Evolutionary conservation across 2,888 invertebrate genomes (phyloP), one percentile per base, ranked within the genome.

Genomic region (Phania funesta): DNA sequence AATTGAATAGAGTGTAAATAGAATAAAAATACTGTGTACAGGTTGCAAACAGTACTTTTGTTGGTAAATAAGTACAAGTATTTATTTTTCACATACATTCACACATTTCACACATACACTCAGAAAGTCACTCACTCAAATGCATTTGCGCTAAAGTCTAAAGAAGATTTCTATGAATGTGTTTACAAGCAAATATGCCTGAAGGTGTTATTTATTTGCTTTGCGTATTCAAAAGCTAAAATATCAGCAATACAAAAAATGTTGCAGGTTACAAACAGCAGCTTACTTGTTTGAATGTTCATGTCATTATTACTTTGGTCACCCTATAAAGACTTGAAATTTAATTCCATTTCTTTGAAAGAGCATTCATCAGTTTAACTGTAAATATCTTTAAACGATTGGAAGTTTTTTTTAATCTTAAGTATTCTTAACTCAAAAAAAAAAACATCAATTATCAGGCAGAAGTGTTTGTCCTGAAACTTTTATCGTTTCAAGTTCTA

Each of bases 141-240:
- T 41, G 58, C 44, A 65, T 62, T 58, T 44, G 16, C 38, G 9
- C 18, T 38, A 52, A 50, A 38, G 68, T 56, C 38, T 11, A 54
- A 70, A 70, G 54, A 54, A 38, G 64, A 70, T 54, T 70, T 62
- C 54, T 58, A 26, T 56, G 64, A 75, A 74, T 73, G 71, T 64
- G 62, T 70, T 70, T 75, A 77, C 77, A 70, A 70, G 62, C 77
- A 77, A 77, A 77, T 64, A 70, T 64, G 77, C 77, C 81, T 77
- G 68, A 81, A 81, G 81, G 81, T 77, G 81, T 77, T 81, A 81
- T 81, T 81, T 81, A 81, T 81, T 81, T 77, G 77, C 50, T 74
- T 62, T 56, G 68, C 73, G 29, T 67, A 68, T 74, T 77, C 68
- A 74, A 81, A 80, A 81, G 73, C 68, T 64, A 67, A 81, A 81